A percentile compares a stretch with the other conserved stretches of the same genome.
These are phyloP conservation scores for Alectoris magna DNA, from an alignment of 2,797 vertebrate genomes.

Conservation along the genomic window DNA sequence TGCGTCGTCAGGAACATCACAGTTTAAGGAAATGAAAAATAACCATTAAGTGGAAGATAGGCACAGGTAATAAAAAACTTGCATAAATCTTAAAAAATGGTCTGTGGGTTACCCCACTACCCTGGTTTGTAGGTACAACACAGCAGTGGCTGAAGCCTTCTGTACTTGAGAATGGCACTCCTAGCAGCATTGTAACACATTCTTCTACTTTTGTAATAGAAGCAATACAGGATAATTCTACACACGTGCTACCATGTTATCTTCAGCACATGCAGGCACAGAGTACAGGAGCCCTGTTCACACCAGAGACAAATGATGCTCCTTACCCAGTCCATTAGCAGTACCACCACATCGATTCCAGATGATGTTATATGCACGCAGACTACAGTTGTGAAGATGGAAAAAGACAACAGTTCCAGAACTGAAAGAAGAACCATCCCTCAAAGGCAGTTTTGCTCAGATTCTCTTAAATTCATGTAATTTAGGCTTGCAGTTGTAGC, in stretches of 20 bases:
- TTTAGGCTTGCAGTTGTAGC: not conserved
- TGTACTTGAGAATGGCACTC: not conserved
- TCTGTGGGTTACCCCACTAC: not conserved
- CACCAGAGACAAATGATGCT: not conserved
- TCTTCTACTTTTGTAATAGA: not conserved
- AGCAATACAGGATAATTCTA: not conserved
- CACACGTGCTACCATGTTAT: not conserved
- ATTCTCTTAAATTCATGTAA: not conserved
- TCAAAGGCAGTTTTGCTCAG: not conserved
- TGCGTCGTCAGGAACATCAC: fast-evolving
- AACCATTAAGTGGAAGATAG: not conserved
- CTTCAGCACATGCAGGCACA: not conserved
- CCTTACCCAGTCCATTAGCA: not conserved
- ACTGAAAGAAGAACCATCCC: not conserved
- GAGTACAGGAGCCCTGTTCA: not conserved
- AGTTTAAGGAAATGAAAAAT: not conserved
- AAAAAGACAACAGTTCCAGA: not conserved
- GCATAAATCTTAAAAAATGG: not conserved
- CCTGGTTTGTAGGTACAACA: fast-evolving
- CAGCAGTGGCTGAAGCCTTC: not conserved
- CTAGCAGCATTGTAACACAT: not conserved
- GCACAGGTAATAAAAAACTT: not conserved
- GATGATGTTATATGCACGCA: not conserved
- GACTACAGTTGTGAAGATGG: not conserved
- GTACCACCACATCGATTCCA: not conserved